Evolutionary conservation across 2,113 vertebrate genomes (phyloP), one percentile per base, ranked within the genome.

Genomic region (Pogona vitticeps): DNA sequence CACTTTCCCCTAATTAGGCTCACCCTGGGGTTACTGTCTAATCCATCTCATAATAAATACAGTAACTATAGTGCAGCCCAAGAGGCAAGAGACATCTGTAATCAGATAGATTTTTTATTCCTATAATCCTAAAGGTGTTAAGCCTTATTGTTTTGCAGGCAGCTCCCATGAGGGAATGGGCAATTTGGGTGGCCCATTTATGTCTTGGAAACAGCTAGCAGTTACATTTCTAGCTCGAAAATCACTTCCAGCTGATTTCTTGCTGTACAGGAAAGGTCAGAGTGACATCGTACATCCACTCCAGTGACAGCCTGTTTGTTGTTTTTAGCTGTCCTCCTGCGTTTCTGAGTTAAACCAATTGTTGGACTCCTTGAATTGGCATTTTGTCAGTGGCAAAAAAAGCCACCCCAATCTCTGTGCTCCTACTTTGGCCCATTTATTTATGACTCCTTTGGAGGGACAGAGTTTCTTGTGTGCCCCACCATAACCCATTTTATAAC

Each of bases 321-420:
- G 73, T 92, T 92, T 88, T 67, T 71, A 83, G 65, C 0, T 0
- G 78, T 89, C 85, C 86, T 80, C 83, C 31, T 0, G 0, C 71
- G 89, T 92, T 76, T 93, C 86, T 36, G 14, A 33, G 56, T 92
- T 89, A 83, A 91, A 91, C 77, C 88, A 93, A 88, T 80, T 73
- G 71, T 81, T 91, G 72, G 0, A 1, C 75, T 88, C 86, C 71
- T 86, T 86, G 52, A 70, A 40, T 23, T 91, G 83, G 42, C 58
- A 84, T 70, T 86, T 90, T 38, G 63, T 0, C 46, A 52, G 46
- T 52, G 10, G 46, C 46, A 52, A 52, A 52, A 42, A 26, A 31
- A 31, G 18, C 36, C 40, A 84, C 71, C 15, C 21, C 86, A 85
- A 73, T 80, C 15, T 40, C 26, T 38, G 77, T 15, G 15, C 28